A percentile compares a stretch with the other conserved stretches of the same genome.
phyloP scores from a whole-genome alignment of 2,888 invertebrate species.

The Clivina fossor region DNA sequence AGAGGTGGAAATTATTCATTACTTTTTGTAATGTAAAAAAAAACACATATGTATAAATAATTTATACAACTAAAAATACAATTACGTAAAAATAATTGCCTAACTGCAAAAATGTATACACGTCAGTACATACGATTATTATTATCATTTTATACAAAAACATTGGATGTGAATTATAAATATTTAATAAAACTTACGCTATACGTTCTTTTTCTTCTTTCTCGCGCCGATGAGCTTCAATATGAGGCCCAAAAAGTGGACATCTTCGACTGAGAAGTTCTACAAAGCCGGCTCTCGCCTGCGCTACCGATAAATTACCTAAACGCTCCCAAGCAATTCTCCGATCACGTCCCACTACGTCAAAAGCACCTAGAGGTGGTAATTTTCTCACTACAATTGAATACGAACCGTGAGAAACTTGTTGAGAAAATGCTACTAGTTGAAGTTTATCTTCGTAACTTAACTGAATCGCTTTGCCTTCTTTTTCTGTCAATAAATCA shows the following conservation, averaged over 20 bases:
- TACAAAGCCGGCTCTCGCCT: constrained; percentile 92
- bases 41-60: background rate
- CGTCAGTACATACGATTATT: too few relatives aligned
- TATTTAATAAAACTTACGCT: constrained; percentile 52
- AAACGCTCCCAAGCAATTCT: constrained; percentile 91
- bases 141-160: too few relatives aligned
- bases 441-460: constrained; percentile 92
- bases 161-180: too few relatives aligned
- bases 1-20: constrained; percentile 18
- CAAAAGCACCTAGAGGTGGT: constrained; percentile 86
- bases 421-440: constrained; percentile 89
- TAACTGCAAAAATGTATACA: too few relatives aligned
- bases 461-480: constrained; percentile 94
- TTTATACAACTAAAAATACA: too few relatives aligned
- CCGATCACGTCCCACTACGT: constrained; percentile 92
- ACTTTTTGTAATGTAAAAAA: constrained; percentile 11
- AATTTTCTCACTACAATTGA: constrained; percentile 65
- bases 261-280: constrained; percentile 83
- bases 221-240: constrained; percentile 89
- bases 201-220: constrained; percentile 74
- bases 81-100: too few relatives aligned
- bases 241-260: constrained; percentile 85
- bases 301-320: constrained; percentile 80
- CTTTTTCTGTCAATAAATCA: too few relatives aligned
- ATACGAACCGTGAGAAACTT: constrained; percentile 83